phyloP scores from a whole-genome alignment of 2,797 vertebrate species.

The Dryobates pubescens region DNA sequence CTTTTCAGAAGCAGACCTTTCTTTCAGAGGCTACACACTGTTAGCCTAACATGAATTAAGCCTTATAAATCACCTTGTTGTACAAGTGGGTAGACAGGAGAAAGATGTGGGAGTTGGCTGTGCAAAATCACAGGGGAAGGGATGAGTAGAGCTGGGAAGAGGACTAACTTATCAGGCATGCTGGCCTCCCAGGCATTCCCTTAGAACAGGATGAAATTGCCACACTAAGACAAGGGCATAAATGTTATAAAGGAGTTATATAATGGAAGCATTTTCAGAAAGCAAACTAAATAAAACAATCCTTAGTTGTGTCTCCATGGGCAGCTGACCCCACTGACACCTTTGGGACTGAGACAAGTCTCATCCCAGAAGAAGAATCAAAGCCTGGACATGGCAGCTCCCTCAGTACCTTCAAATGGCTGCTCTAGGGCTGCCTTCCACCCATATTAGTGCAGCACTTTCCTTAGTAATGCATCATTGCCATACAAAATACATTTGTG shows the following conservation, averaged over 20 bases:
- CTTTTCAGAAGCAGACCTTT: not conserved
- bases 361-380: not conserved
- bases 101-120: accelerated
- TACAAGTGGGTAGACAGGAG: accelerated
- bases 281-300: not conserved
- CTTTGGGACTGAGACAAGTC: not conserved
- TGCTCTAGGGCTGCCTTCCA: not conserved
- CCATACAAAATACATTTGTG: not conserved
- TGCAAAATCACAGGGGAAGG: not conserved
- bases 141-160: not conserved
- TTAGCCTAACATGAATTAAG: not conserved
- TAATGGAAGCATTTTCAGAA: not conserved
- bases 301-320: not conserved
- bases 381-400: not conserved
- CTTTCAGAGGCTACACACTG: not conserved
- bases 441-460: not conserved
- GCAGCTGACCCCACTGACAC: not conserved
- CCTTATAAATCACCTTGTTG: not conserved
- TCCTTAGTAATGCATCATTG: not conserved
- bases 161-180: not conserved
- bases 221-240: not conserved
- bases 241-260: not conserved
- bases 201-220: not conserved
- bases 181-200: not conserved
- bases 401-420: not conserved